Percentiles rank a stretch among this genome's conserved stretches.
Conservation (phyloP, 2,888 invertebrate genomes). For the Campoplex nolae region DNA sequence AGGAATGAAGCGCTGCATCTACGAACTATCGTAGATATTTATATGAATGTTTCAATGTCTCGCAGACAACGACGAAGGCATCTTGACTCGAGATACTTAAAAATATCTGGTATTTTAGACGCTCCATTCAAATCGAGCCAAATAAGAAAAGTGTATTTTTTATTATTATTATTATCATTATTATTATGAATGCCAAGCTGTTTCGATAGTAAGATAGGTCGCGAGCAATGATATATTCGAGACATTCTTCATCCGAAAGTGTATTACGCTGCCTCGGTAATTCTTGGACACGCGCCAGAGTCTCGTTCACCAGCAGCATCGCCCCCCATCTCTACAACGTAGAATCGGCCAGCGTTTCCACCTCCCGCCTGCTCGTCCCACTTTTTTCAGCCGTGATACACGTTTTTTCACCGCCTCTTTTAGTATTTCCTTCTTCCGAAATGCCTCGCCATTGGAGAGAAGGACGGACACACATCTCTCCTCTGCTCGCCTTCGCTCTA, state of each 20-base stretch:
- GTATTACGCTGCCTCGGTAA: conserved; percentile 53
- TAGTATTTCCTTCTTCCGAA: conserved; percentile 45
- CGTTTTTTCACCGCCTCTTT: conserved; percentile 25
- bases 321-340: conserved; percentile 1
- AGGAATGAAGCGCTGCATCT: neutral
- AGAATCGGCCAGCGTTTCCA: conserved; percentile 14
- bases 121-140: conserved; percentile 4
- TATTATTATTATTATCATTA: neutral
- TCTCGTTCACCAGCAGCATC: conserved; percentile 11
- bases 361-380: neutral
- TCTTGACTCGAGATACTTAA: neutral
- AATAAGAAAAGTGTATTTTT: neutral
- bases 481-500: neutral
- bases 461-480: neutral
- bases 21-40: neutral
- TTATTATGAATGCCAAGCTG: conserved; percentile 11
- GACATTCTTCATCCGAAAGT: conserved; percentile 43
- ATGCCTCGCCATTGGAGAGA: conserved; percentile 46
- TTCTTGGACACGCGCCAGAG: conserved; percentile 52
- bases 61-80: neutral
- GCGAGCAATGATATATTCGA: conserved; percentile 35
- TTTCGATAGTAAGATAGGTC: conserved; percentile 26
- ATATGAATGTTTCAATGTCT: neutral
- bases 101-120: neutral
- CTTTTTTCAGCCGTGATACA: neutral